Evolutionary conservation across 2,797 vertebrate species (phyloP).

Genomic region (Microchirus variegatus): DNA sequence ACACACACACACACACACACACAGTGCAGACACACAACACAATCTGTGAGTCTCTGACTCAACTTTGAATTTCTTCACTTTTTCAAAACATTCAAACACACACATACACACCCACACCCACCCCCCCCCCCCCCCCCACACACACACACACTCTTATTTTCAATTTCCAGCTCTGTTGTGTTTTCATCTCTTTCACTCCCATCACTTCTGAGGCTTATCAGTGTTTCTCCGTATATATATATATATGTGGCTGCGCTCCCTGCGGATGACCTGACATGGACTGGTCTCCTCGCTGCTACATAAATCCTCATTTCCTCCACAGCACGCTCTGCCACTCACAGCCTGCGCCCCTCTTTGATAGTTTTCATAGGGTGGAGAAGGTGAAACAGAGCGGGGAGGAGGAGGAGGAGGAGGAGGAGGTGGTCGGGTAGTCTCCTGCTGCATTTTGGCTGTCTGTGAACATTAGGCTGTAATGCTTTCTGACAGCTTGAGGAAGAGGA

Average conservation of each 20-base stretch:
- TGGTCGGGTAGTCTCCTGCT: conserved; percentile 59
- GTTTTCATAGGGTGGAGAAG: conserved; percentile 55
- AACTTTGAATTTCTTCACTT: conserved; percentile 28
- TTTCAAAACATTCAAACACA: too few relatives aligned
- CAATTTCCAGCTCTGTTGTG: conserved; percentile 26
- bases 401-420: conserved; percentile 1
- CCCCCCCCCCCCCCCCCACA: too few relatives aligned
- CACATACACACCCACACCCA: conserved; percentile 10
- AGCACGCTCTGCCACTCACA: conserved; percentile 71
- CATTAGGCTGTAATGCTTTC: conserved; percentile 62
- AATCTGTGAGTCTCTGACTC: conserved; percentile 35
- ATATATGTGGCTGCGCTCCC: conserved; percentile 16
- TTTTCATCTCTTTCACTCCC: conserved; percentile 3
- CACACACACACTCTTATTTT: conserved; percentile 15
- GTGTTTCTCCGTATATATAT: conserved; percentile 6
- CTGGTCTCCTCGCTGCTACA: conserved; percentile 55
- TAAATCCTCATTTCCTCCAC: conserved; percentile 76
- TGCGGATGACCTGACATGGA: conserved; percentile 51
- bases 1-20: too few relatives aligned
- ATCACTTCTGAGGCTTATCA: conserved; percentile 18
- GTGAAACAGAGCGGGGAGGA: conserved; percentile 10
- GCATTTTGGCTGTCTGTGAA: conserved; percentile 66
- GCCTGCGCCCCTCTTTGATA: conserved; percentile 50
- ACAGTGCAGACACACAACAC: conserved; percentile 14
- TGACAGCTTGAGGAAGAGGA: conserved; percentile 75